Evolutionary conservation across 2,888 invertebrate genomes (phyloP).

Genomic region (Erebia palarica): DNA sequence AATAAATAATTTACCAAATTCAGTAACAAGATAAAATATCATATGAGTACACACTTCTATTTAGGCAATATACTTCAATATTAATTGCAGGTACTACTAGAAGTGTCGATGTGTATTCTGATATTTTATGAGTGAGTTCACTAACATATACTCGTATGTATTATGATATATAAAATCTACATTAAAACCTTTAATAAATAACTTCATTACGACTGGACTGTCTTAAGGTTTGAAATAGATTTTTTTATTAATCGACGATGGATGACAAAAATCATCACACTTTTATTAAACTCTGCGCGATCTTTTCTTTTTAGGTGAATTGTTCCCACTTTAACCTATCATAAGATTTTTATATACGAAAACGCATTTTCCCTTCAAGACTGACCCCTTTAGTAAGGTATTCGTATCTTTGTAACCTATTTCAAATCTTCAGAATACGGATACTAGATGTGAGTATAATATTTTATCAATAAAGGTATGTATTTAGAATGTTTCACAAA

Average conservation of each 20-base stretch:
- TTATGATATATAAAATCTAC: constrained; percentile 62
- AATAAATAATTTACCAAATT: constrained; percentile 23
- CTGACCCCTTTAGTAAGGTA: constrained; percentile 27
- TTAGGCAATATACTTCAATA: constrained; percentile 43
- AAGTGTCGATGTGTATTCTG: constrained; percentile 54
- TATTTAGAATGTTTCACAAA: constrained; percentile 23
- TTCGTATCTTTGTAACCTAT: constrained; percentile 50
- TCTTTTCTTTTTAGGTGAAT: constrained; percentile 47
- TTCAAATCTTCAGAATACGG: constrained; percentile 54
- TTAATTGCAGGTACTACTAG: constrained; percentile 61
- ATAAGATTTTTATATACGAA: constrained; percentile 53
- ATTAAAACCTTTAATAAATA: constrained; percentile 51
- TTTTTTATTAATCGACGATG: constrained; percentile 47
- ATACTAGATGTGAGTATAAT: not conserved
- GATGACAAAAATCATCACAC: constrained; percentile 39
- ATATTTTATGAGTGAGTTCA: constrained; percentile 59
- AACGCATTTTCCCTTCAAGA: constrained; percentile 19
- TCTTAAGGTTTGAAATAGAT: constrained; percentile 77
- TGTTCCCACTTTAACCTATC: constrained; percentile 75
- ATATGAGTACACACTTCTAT: constrained; percentile 35
- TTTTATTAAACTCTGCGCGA: not conserved
- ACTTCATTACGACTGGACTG: constrained; percentile 61
- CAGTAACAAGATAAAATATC: constrained; percentile 30
- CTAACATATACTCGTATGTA: constrained; percentile 56
- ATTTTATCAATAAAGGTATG: not conserved